These are phyloP conservation scores for Dipodomys ordii DNA, from an alignment of 2,113 vertebrate genomes.

Conservation along the genomic window DNA sequence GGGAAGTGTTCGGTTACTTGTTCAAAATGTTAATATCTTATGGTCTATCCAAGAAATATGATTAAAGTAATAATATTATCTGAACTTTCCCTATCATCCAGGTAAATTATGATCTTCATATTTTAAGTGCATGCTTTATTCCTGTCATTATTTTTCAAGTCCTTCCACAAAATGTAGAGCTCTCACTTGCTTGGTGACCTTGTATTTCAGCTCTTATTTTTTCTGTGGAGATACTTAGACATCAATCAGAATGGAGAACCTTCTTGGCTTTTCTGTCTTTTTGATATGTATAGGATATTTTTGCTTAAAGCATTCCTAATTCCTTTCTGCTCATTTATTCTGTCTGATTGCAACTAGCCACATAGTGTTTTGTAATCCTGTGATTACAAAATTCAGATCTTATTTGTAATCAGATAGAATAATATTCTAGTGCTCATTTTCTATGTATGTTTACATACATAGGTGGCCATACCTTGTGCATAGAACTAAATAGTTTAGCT, in stretches of 20 bases:
- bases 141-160: background rate
- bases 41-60: background rate
- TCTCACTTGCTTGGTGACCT: constrained; percentile 46
- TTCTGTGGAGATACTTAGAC: background rate
- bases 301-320: background rate
- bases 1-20: background rate
- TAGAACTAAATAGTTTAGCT: no score
- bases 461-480: no score
- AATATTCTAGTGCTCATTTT: constrained; percentile 54
- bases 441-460: background rate
- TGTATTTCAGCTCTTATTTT: constrained; percentile 19
- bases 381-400: background rate
- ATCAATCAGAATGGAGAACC: background rate
- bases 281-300: background rate
- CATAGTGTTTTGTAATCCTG: background rate
- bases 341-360: background rate
- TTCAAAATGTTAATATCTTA: background rate
- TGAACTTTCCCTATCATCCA: background rate
- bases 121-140: constrained; percentile 22
- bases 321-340: background rate
- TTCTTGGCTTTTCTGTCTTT: background rate
- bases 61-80: background rate
- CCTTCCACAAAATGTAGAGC: constrained; percentile 15
- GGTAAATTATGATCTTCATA: background rate
- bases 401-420: constrained; percentile 61